Percentiles rank a stretch among this genome's conserved stretches.
Evolutionary conservation across 2,797 vertebrate species (phyloP).

Genomic region (Cheracebus regulus): DNA sequence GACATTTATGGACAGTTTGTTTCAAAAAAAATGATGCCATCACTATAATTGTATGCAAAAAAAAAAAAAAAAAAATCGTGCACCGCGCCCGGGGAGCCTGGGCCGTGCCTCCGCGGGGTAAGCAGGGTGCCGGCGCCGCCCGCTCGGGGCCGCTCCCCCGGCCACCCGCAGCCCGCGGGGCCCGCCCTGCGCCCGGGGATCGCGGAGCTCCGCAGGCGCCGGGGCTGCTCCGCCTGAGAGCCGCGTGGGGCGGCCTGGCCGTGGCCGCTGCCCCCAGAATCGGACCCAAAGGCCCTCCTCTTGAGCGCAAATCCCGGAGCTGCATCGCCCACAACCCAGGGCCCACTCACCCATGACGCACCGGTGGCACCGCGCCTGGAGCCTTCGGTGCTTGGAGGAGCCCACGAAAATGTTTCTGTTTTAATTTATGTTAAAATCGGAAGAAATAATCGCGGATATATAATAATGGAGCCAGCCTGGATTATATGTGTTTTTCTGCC

Average conservation of each 20-base stretch:
- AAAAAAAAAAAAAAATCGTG: conserved; percentile 31
- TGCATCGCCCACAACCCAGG: fast-evolving
- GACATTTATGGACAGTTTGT: conserved; percentile 87
- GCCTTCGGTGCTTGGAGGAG: too few relatives aligned
- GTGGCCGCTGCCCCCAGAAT: background rate
- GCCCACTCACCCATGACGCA: fast-evolving
- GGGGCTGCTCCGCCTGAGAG: fast-evolving
- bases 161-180: background rate
- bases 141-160: background rate
- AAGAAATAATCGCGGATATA: background rate
- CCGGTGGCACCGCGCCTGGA: background rate
- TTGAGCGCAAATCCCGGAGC: background rate
- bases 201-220: fast-evolving
- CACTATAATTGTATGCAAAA: conserved; percentile 74
- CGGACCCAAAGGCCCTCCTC: background rate
- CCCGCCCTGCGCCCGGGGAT: background rate
- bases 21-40: conserved; percentile 77
- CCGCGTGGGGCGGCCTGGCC: fast-evolving
- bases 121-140: background rate
- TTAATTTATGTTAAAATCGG: background rate
- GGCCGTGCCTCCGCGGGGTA: background rate
- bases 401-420: background rate
- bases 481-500: background rate
- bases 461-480: background rate
- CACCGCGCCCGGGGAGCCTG: background rate